These are phyloP conservation scores for Philopotamus ludificatus DNA, from an alignment of 1,140 invertebrate genomes.

Conservation along the genomic window DNA sequence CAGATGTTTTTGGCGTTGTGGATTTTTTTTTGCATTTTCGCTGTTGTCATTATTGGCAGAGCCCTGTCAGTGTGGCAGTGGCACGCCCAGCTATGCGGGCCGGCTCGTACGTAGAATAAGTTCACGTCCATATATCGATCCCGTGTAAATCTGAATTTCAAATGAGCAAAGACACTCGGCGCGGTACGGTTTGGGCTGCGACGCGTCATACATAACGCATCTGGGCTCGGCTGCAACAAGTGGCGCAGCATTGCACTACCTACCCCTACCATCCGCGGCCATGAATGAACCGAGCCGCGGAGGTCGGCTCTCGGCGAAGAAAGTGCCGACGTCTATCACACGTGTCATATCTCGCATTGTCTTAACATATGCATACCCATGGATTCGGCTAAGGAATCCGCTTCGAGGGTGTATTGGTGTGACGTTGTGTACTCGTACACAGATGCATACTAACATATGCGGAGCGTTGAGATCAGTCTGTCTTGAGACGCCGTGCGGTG, in stretches of 20 bases:
- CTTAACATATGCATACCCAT: neutral
- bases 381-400: neutral
- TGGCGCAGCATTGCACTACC: neutral
- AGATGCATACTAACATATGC: too few species aligned
- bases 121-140: slow-evolving; percentile 12
- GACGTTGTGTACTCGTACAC: too few species aligned
- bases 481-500: too few species aligned
- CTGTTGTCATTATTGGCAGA: too few species aligned
- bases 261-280: neutral
- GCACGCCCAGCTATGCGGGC: slow-evolving; percentile 1
- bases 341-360: neutral
- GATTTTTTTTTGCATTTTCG: too few species aligned
- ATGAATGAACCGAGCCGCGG: neutral
- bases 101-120: neutral
- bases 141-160: slow-evolving; percentile 11
- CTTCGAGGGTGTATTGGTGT: neutral
- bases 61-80: slow-evolving; percentile 8
- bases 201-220: slow-evolving; percentile 13
- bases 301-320: too few species aligned
- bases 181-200: slow-evolving; percentile 5
- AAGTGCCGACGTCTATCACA: too few species aligned
- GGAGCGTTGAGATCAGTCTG: too few species aligned
- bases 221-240: neutral
- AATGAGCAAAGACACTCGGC: slow-evolving; percentile 4
- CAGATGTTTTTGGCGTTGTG: too few species aligned